A percentile compares a stretch with the other conserved stretches of the same genome.
Conservation (phyloP, 1,140 invertebrate genomes). For the Triops longicaudatus region DNA sequence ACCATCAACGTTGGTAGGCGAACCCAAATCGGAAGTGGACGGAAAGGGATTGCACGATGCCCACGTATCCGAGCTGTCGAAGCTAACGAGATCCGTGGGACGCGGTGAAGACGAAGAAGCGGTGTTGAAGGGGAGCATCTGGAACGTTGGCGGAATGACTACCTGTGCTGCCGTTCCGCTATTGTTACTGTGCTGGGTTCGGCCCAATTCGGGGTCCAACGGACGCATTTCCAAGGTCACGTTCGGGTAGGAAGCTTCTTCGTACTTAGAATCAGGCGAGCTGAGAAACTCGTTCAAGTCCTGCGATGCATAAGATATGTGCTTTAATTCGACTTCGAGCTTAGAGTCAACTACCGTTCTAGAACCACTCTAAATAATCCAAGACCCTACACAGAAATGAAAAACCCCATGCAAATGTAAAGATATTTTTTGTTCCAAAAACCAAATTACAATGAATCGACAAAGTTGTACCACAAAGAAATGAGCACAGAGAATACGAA, state of each 20-base stretch:
- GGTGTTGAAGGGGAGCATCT: constrained; percentile 41
- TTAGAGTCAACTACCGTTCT: background rate
- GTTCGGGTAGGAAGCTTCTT: background rate
- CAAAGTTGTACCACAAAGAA: background rate
- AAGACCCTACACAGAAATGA: background rate
- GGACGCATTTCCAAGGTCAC: background rate
- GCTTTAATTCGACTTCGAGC: background rate
- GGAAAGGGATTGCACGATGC: constrained; percentile 92
- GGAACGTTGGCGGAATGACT: constrained; percentile 25
- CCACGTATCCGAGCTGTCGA: constrained; percentile 76
- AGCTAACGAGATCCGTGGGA: constrained; percentile 54
- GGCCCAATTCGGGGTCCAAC: constrained; percentile 9
- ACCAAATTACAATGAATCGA: too few species aligned
- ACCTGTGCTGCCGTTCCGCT: background rate
- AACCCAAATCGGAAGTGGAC: constrained; percentile 47
- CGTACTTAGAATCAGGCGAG: background rate
- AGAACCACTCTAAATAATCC: background rate
- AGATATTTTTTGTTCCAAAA: background rate
- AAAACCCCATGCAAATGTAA: background rate
- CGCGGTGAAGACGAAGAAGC: constrained; percentile 36
- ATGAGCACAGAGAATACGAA: background rate
- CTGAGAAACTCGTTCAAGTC: constrained; percentile 8
- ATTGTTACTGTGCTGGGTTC: background rate
- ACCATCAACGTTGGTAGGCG: constrained; percentile 30
- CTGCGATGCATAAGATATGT: background rate